Base-by-base conservation (phyloP, 2,113 vertebrate species). In the Hyperopisus bebe region DNA sequence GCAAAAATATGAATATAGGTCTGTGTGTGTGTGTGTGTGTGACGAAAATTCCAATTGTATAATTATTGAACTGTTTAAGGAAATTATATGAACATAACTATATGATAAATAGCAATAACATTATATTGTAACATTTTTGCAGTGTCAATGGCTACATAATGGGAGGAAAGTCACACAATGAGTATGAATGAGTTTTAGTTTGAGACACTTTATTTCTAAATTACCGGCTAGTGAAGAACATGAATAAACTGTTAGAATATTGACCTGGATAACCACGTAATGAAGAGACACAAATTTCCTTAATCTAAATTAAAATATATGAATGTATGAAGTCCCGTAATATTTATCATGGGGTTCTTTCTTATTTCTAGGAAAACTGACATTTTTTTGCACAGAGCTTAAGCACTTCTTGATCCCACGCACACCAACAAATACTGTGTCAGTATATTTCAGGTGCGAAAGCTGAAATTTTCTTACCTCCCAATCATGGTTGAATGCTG, bases 401-500 rank as follows among this genome's bases (percentile, higher is more conserved):
- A 83, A 46, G 35, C 42, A n/a, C 80, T 46, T 83, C 21, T n/a
- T 19, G 35, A 6, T 44, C 6, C 39, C 80, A 47, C 0, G 7
- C 42, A 47, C 44, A 46, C 82, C 35, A n/a, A 21, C 42, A 84
- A 5, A 46, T 11, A 4, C 82, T 27, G 19, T 84, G 2, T 46
- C 42, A 47, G 21, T 42, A 47, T 46, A n/a, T 84, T 44, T 84
- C 39, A 24, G 24, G 39, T 47, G 42, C 46, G 44, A n/a, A 47
- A 13, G 82, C 19, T n/a, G 44, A 47, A 47, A 7, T n/a, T 35
- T 62, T 10, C 95, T 95, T 95, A 97, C 96, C 96, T 95, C 89
- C 96, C 96, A 39, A 97, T 97, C 96, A 97, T 97, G 90, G 96
- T 97, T 44, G 96, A 97, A 93, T 97, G 96, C 94, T 97, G 96